A percentile compares a stretch with the other conserved stretches of the same genome.
Conservation (phyloP, 2,888 invertebrate species). For the Andrena praecox region DNA sequence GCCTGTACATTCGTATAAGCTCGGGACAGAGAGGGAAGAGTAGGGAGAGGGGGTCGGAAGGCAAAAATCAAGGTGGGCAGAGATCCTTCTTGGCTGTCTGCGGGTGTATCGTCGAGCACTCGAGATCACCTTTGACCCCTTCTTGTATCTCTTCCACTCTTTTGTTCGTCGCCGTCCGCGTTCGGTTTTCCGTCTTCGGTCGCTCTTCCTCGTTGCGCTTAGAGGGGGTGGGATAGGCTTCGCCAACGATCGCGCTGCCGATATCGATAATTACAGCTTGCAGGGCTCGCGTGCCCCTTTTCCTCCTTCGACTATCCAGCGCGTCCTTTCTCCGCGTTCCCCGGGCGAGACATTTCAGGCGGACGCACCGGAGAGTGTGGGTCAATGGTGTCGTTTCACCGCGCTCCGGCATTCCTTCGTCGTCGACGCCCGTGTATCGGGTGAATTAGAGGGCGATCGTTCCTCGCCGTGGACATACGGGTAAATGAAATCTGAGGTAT, state of each 20-base stretch:
- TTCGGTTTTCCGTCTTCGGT: conserved; percentile 33
- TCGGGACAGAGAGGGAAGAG: conserved; percentile 47
- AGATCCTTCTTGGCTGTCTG: conserved; percentile 55
- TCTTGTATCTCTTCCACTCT: conserved; percentile 50
- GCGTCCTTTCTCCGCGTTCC: neutral
- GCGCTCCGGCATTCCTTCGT: conserved; percentile 21
- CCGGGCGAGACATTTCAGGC: neutral
- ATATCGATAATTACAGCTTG: conserved; percentile 74
- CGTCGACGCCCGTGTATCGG: conserved; percentile 8
- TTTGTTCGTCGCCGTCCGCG: conserved; percentile 26
- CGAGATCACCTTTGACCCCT: conserved; percentile 66
- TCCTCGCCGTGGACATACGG: neutral
- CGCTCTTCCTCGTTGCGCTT: conserved; percentile 45
- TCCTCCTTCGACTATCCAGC: conserved; percentile 19
- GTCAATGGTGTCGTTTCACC: conserved; percentile 25
- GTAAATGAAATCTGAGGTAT: conserved; percentile 1
- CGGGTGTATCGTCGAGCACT: conserved; percentile 59
- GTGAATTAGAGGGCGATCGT: conserved; percentile 25
- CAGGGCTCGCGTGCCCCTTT: conserved; percentile 57
- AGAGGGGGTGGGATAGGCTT: conserved; percentile 42
- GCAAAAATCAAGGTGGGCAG: conserved; percentile 66
- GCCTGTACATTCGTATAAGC: conserved; percentile 57
- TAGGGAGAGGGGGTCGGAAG: neutral
- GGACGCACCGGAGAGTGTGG: neutral
- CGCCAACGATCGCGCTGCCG: conserved; percentile 68